Evolutionary conservation across 1,140 invertebrate species (phyloP).

Genomic region (Meloidogyne chitwoodi): DNA sequence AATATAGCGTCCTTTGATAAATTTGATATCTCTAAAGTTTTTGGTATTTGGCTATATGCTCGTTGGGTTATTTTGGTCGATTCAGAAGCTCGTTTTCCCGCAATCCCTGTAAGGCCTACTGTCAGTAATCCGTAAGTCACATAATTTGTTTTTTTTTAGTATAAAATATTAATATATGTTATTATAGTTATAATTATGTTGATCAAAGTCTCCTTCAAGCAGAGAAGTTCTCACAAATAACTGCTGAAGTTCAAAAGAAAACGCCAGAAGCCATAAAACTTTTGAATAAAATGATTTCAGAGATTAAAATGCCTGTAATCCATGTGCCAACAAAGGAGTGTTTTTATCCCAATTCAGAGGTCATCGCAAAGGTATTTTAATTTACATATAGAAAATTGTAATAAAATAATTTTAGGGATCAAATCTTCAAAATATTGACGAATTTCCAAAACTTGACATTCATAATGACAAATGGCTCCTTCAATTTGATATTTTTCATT

Average conservation of each 20-base stretch:
- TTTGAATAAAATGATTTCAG: neutral
- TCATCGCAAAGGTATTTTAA: neutral
- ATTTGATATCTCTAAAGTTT: neutral
- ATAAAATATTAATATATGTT: neutral
- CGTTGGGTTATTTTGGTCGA: constrained; percentile 30
- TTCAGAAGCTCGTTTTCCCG: constrained; percentile 24
- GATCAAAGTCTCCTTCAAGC: constrained; percentile 23
- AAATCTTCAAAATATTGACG: neutral
- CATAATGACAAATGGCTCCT: neutral
- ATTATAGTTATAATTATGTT: neutral
- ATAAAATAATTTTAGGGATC: constrained; percentile 19
- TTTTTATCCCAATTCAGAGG: constrained; percentile 14
- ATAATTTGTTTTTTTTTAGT: neutral
- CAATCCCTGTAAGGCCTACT: constrained; percentile 18
- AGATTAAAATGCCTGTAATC: neutral
- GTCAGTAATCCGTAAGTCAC: constrained; percentile 34
- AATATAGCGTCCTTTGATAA: neutral
- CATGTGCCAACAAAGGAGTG: constrained; percentile 19
- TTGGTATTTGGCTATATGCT: constrained; percentile 22
- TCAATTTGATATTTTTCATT: neutral
- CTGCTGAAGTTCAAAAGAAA: constrained; percentile 6
- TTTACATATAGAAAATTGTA: neutral
- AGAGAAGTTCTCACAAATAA: constrained; percentile 10
- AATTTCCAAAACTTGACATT: constrained; percentile 10
- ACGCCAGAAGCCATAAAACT: constrained; percentile 15